Base-by-base conservation (phyloP, 2,888 invertebrate species). In the Dendrolimus houi region DNA sequence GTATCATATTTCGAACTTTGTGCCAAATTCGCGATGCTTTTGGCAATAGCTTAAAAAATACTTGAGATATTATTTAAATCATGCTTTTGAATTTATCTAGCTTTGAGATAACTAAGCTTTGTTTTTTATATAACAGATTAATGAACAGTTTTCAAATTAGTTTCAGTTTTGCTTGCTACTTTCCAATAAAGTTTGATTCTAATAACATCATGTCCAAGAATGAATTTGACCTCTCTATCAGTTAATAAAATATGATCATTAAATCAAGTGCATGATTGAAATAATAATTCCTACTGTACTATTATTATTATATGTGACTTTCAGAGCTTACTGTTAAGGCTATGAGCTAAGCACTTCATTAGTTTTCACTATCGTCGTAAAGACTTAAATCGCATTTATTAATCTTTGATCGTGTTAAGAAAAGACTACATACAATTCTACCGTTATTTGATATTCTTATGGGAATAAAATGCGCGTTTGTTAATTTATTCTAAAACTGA, bases 11-110 rank as follows among this genome's bases (percentile, higher is more conserved):
- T 73, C 60, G 65, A 74, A 78, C 63, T 72, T 76, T 79, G 87
- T 85, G 84, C 87, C 87, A 86, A 86, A 87, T 79, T 71, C 74
- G 70, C 67, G 67, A 76, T 79, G 81, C 79, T 67, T 75, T 78
- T 77, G 81, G 82, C 79, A 74, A 79, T 77, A 77, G 76, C 73
- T 65, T 67, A 64, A 64, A 67, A 65, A 64, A 67, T 64, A 56
- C 12, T 47, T 66, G 65, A 42, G 14, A 55, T 55, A 55, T 17
- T 54, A 47, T 57, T 57, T 41, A 13, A 55, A 41, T 47, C 47
- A 47, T 47, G 47, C 12, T 9, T 12, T 57, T 55, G 57, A 29
- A 55, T 61, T 61, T 61, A 47, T 47, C 29, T 29, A 29, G 29
- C 29, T 29, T 6, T 29, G 6, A 29, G 29, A 29, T 29, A 29